These are phyloP conservation scores for Euwallacea fornicatus DNA, from an alignment of 1,140 invertebrate genomes.

Conservation along the genomic window DNA sequence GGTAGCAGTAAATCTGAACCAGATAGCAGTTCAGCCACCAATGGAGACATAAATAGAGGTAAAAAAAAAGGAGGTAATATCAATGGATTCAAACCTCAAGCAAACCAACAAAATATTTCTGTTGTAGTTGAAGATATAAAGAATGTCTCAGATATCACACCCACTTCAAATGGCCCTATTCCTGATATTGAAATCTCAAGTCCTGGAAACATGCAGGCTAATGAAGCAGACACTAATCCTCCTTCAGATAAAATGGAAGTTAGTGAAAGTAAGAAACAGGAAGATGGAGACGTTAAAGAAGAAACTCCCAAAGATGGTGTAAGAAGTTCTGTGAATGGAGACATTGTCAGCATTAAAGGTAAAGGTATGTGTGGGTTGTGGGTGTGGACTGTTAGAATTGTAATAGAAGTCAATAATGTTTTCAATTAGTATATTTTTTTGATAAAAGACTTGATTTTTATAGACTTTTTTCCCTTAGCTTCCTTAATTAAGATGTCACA, in stretches of 20 bases:
- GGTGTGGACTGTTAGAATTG: background rate
- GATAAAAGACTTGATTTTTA: no score
- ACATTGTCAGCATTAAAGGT: constrained; percentile 11
- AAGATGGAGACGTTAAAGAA: constrained; percentile 8
- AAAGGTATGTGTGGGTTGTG: constrained; percentile 1
- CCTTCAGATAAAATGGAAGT: constrained; percentile 2
- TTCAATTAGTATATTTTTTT: no score
- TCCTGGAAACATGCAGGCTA: constrained; percentile 33
- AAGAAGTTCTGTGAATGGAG: constrained; percentile 26
- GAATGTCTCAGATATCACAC: constrained; percentile 14
- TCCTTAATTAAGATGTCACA: no score
- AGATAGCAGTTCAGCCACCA: constrained; percentile 7
- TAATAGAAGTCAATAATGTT: background rate
- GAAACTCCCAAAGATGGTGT: constrained; percentile 19
- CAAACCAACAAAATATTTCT: background rate
- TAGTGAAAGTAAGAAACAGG: constrained; percentile 6
- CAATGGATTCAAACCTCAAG: background rate
- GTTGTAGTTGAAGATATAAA: background rate
- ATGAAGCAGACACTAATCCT: constrained; percentile 18
- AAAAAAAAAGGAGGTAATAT: constrained; percentile 1
- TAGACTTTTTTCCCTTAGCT: no score
- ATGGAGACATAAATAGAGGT: constrained; percentile 9
- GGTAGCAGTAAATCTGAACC: constrained; percentile 6
- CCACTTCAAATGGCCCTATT: constrained; percentile 31
- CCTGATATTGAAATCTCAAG: constrained; percentile 32